phyloP scores from a whole-genome alignment of 2,888 invertebrate genomes.

The Synanthedon tipuliformis region DNA sequence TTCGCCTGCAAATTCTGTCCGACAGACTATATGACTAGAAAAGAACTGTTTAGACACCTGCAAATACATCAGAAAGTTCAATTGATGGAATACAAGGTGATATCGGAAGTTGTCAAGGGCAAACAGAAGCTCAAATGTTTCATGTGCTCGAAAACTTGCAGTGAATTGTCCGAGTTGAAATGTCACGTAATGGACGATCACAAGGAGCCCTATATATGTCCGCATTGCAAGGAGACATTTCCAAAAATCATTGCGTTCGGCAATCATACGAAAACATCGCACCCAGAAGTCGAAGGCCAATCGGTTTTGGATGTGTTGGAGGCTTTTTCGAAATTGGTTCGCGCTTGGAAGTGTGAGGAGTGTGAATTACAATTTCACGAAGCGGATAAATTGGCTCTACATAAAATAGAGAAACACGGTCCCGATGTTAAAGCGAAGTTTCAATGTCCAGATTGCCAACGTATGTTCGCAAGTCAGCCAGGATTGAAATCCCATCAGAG shows the following conservation, averaged over 20 bases:
- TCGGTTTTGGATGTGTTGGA: conserved; percentile 52
- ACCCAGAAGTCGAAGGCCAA: conserved; percentile 48
- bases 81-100: conserved; percentile 57
- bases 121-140: conserved; percentile 53
- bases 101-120: conserved; percentile 50
- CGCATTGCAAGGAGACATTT: conserved; percentile 40
- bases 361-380: conserved; percentile 54
- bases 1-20: conserved; percentile 62
- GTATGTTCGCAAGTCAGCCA: conserved; percentile 52
- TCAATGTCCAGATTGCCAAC: conserved; percentile 50
- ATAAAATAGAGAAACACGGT: conserved; percentile 49
- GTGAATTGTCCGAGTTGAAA: conserved; percentile 45
- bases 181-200: conserved; percentile 56
- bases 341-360: conserved; percentile 64
- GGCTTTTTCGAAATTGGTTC: conserved; percentile 49
- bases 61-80: conserved; percentile 58
- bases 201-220: conserved; percentile 46
- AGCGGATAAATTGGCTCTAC: conserved; percentile 52
- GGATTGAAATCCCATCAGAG: conserved; percentile 50
- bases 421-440: conserved; percentile 38
- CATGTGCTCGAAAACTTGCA: conserved; percentile 43
- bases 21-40: conserved; percentile 52
- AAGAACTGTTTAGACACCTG: conserved; percentile 54
- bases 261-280: conserved; percentile 46
- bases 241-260: conserved; percentile 51